These are phyloP conservation scores for Poeciliopsis gracilis DNA, from an alignment of 2,797 vertebrate genomes.

Conservation along the genomic window DNA sequence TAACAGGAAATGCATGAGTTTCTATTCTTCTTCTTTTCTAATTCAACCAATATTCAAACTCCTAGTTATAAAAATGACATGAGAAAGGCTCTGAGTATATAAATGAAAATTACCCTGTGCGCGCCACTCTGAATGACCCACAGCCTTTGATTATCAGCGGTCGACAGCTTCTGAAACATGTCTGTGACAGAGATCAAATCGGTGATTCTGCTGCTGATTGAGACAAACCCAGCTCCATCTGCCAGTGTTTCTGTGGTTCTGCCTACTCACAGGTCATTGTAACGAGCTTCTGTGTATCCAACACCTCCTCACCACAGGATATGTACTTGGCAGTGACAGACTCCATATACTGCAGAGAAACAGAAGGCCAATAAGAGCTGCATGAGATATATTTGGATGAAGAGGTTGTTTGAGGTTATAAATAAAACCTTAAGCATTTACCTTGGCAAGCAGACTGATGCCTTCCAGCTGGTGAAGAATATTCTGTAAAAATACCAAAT, in stretches of 20 bases:
- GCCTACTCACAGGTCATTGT: slow-evolving; percentile 86
- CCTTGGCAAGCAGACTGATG: slow-evolving; percentile 82
- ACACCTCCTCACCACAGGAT: slow-evolving; percentile 77
- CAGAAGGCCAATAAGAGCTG: neutral
- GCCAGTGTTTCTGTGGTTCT: slow-evolving; percentile 6
- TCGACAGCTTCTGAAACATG: slow-evolving; percentile 90
- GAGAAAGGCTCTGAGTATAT: neutral
- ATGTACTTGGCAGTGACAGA: slow-evolving; percentile 79
- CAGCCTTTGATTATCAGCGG: slow-evolving; percentile 81
- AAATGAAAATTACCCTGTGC: slow-evolving; percentile 78
- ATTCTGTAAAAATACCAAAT: slow-evolving; percentile 74
- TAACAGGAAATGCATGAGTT: neutral
- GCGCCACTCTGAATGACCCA: slow-evolving; percentile 84
- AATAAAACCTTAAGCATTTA: slow-evolving; percentile 59
- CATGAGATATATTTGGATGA: neutral
- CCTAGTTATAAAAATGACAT: neutral
- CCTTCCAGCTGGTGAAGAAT: slow-evolving; percentile 84
- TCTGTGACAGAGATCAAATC: slow-evolving; percentile 68
- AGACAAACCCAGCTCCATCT: neutral
- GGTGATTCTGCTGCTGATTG: slow-evolving; percentile 4
- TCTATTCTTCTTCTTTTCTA: neutral
- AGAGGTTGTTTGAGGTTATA: neutral
- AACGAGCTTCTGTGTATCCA: slow-evolving; percentile 84
- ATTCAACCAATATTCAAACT: neutral
- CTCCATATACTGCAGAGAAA: slow-evolving; percentile 83